A percentile compares a stretch with the other conserved stretches of the same genome.
Conservation (phyloP, 2,888 invertebrate species). For the Plusia festucae region DNA sequence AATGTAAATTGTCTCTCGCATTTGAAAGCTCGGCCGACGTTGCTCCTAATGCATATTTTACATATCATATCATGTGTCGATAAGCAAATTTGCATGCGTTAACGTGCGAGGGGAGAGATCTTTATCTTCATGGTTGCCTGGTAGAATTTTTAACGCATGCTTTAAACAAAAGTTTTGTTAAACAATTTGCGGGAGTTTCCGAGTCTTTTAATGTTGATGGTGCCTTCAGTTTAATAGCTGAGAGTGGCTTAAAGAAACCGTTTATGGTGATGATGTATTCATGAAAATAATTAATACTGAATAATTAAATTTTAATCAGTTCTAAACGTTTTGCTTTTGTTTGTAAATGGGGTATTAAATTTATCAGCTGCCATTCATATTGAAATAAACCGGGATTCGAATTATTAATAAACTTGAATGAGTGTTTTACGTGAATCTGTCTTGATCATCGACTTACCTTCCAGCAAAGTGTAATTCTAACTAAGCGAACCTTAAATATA, state of each 20-base stretch:
- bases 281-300: slow-evolving; percentile 22
- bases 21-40: slow-evolving; percentile 56
- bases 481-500: too few species aligned
- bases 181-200: slow-evolving; percentile 17
- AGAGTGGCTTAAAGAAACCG: slow-evolving; percentile 20
- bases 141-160: slow-evolving; percentile 42
- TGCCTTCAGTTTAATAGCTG: slow-evolving; percentile 32
- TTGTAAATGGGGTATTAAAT: background rate
- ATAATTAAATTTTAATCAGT: slow-evolving; percentile 12
- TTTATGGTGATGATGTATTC: slow-evolving; percentile 22
- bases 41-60: slow-evolving; percentile 69
- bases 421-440: slow-evolving; percentile 1
- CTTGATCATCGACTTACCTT: background rate
- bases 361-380: background rate
- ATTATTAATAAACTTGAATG: slow-evolving; percentile 1
- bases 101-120: slow-evolving; percentile 42
- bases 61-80: slow-evolving; percentile 68
- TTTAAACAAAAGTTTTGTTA: slow-evolving; percentile 26
- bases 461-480: too few species aligned
- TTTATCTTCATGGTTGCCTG: slow-evolving; percentile 55
- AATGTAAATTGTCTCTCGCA: slow-evolving; percentile 70
- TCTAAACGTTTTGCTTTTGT: background rate
- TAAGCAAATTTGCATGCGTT: slow-evolving; percentile 69
- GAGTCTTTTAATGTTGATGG: slow-evolving; percentile 22
- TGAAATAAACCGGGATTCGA: slow-evolving; percentile 2